phyloP scores from a whole-genome alignment of 2,113 vertebrate genomes.

The Saguinus midas region DNA sequence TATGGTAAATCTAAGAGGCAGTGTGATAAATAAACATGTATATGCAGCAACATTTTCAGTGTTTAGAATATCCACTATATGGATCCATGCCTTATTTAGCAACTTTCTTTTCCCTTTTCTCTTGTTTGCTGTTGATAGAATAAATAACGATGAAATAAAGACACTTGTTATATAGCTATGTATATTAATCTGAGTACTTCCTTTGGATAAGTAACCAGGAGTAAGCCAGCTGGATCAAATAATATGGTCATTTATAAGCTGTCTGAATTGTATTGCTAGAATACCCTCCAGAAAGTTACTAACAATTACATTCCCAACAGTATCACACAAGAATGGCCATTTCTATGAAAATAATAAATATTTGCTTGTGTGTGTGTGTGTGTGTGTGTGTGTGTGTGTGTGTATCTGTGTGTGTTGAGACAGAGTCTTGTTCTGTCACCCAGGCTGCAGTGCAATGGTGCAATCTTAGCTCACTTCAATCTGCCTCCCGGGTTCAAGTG shows the following conservation, averaged over 20 bases:
- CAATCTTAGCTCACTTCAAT: too few species aligned
- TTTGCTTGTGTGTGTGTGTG: neutral
- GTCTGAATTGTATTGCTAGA: constrained; percentile 15
- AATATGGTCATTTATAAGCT: neutral
- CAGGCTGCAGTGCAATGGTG: too few species aligned
- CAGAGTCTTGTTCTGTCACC: too few species aligned
- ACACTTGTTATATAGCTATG: neutral
- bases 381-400: too few species aligned
- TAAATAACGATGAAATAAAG: neutral
- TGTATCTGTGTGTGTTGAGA: too few species aligned
- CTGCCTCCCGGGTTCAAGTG: too few species aligned
- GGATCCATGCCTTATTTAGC: neutral
- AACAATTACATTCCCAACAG: neutral
- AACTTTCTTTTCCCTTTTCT: neutral
- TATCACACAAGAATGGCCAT: neutral
- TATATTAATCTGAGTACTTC: neutral
- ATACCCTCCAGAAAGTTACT: neutral
- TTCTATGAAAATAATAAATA: neutral
- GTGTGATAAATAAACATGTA: neutral
- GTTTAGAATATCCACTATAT: neutral
- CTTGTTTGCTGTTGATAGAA: neutral
- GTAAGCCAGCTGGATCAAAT: neutral
- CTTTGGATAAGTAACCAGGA: neutral
- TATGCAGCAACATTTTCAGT: neutral
- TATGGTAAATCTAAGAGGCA: neutral